Base-by-base conservation (phyloP, 2,888 invertebrate species). In the Polydrusus tereticollis region DNA sequence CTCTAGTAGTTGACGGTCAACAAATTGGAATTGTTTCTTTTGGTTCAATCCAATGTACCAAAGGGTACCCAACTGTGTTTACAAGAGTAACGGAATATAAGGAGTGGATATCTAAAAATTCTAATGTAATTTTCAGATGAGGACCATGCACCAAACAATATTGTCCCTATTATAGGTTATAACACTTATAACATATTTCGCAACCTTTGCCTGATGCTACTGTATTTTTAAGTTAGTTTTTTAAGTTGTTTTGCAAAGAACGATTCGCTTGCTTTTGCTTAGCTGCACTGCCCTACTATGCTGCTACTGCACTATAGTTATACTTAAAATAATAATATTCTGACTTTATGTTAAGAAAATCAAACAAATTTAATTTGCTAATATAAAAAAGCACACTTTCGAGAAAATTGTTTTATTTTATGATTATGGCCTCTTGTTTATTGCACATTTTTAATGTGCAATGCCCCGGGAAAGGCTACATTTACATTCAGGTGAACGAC, bases 21-120 rank as follows among this genome's bases (percentile, higher is more conserved):
- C 74, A 74, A 63, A 67, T 74, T 21, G 74, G 74, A 45, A 67
- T 74, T 12, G 74, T 74, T 18, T 74, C 74, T 2, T 74, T 71
- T 38, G 74, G 74, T 14, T 74, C 70, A 10, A 71, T 63, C 33
- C 38, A 18, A n/a, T 74, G 74, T 47, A 71, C 74, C 10, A 67
- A 62, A 58, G 74, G 74, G 0, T 74, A 55, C 29, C 74, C 74
- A 3, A 71, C 74, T 4, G 74, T 74, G 2, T 74, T 71, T 41
- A 74, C 74, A 5, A 52, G 74, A 38, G 55, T 71, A 18, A 57
- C 70, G 1, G 63, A 66, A 47, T 74, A 58, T 18, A 55, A 10
- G 12, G 33, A 63, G 0, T 74, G 74, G 74, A 67, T 74, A 33
- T 45, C 55, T 5, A 12, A 73, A 38, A 65, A 60, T n/a, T 52